Percentiles rank a stretch among this genome's conserved stretches.
phyloP scores from a whole-genome alignment of 2,888 invertebrate genomes.

The Palloptera scutellata region DNA sequence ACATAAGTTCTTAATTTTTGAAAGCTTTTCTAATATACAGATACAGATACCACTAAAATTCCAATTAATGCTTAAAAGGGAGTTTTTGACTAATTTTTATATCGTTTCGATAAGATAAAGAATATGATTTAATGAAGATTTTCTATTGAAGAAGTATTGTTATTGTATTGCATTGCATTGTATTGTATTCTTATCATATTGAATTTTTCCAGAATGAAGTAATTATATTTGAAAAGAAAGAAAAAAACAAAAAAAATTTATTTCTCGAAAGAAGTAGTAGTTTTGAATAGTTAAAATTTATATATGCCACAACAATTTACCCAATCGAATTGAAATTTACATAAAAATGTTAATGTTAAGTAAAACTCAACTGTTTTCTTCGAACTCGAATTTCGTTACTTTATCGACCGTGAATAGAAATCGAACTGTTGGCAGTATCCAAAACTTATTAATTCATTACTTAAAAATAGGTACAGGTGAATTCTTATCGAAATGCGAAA shows the following conservation, averaged over 20 bases:
- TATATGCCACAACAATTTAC: not conserved
- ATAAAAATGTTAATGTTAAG: not conserved
- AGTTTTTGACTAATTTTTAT: not conserved
- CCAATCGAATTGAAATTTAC: slow-evolving; percentile 6
- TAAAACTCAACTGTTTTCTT: slow-evolving; percentile 5
- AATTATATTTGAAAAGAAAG: not conserved
- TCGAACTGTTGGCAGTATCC: slow-evolving; percentile 36
- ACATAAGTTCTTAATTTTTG: too few species aligned
- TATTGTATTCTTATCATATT: not conserved
- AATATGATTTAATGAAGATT: not conserved
- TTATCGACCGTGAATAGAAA: slow-evolving; percentile 34
- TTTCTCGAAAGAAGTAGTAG: not conserved
- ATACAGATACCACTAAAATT: not conserved
- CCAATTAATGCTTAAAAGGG: not conserved
- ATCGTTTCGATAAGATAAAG: not conserved
- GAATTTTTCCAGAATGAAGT: not conserved
- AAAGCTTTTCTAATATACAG: too few species aligned
- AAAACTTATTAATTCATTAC: slow-evolving; percentile 29
- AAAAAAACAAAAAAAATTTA: not conserved
- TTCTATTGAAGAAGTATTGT: not conserved
- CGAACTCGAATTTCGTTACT: slow-evolving; percentile 22
- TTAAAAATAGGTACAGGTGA: slow-evolving; percentile 32
- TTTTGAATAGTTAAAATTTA: slow-evolving; percentile 11
- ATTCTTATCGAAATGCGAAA: slow-evolving; percentile 39
- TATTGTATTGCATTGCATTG: not conserved